Percentiles rank a stretch among this genome's conserved stretches.
Conservation (phyloP, 2,113 vertebrate genomes). For the Sebastes fasciatus region DNA sequence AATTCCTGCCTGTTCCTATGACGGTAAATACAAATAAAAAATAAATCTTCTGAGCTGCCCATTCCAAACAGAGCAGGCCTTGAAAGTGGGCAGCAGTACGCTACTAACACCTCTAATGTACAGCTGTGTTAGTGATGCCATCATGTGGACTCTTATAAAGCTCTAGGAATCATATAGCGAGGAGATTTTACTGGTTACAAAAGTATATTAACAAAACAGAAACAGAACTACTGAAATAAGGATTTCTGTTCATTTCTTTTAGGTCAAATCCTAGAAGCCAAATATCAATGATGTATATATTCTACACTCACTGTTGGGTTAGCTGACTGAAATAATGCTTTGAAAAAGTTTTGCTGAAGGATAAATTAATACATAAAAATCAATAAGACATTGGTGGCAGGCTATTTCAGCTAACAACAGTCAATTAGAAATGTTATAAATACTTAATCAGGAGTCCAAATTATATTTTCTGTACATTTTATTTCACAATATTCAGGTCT, state of each 20-base stretch:
- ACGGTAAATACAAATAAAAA: background rate
- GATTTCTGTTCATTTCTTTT: too few relatives aligned
- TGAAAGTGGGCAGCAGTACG: background rate
- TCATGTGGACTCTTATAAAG: conserved; percentile 69
- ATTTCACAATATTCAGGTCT: background rate
- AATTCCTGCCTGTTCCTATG: background rate
- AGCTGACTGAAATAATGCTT: background rate
- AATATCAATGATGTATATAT: background rate
- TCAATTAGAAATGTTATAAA: background rate
- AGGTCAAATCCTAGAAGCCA: background rate
- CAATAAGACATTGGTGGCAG: too few relatives aligned
- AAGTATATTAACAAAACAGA: background rate
- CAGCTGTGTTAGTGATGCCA: conserved; percentile 75
- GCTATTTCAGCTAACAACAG: background rate
- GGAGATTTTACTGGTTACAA: background rate
- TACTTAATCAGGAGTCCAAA: background rate
- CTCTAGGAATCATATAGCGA: background rate
- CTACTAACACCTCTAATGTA: conserved; percentile 23
- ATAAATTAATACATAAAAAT: background rate
- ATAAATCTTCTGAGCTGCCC: background rate
- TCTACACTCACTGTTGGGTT: background rate
- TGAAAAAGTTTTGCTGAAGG: background rate
- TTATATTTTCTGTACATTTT: background rate
- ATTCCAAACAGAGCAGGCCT: background rate
- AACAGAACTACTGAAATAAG: background rate